Evolutionary conservation across 2,113 vertebrate genomes (phyloP).

Genomic region (Odontophorus gujanensis): DNA sequence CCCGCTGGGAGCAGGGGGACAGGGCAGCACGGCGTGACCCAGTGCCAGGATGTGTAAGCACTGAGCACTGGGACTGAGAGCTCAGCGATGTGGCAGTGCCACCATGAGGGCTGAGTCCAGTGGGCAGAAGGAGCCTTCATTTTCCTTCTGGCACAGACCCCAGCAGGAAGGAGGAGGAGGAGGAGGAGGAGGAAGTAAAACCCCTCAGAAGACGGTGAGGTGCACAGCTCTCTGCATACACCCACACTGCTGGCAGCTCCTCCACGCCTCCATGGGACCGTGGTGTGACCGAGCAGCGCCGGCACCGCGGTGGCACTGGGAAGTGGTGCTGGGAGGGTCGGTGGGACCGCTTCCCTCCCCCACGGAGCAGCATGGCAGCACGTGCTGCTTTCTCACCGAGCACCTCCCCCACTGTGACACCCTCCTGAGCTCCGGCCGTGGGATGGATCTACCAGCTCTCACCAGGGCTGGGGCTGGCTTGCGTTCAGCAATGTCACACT

Average conservation of each 20-base stretch:
- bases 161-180: not conserved
- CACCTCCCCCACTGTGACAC: not conserved
- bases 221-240: not conserved
- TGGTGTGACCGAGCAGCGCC: fast-evolving
- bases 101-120: not conserved
- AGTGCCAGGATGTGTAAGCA: constrained; percentile 22
- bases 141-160: not conserved
- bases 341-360: not conserved
- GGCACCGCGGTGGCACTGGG: not conserved
- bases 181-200: not conserved
- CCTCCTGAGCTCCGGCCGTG: not conserved
- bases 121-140: not conserved
- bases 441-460: not conserved
- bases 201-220: not conserved
- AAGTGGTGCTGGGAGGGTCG: not conserved
- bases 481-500: not conserved
- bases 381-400: not conserved
- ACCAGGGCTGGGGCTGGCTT: not conserved
- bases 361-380: not conserved
- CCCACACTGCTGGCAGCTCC: not conserved
- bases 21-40: not conserved
- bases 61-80: not conserved
- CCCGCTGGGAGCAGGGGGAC: not conserved
- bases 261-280: not conserved
- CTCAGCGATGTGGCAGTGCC: fast-evolving